These are phyloP conservation scores for Microplitis demolitor DNA, from an alignment of 1,140 invertebrate genomes.

Conservation along the genomic window DNA sequence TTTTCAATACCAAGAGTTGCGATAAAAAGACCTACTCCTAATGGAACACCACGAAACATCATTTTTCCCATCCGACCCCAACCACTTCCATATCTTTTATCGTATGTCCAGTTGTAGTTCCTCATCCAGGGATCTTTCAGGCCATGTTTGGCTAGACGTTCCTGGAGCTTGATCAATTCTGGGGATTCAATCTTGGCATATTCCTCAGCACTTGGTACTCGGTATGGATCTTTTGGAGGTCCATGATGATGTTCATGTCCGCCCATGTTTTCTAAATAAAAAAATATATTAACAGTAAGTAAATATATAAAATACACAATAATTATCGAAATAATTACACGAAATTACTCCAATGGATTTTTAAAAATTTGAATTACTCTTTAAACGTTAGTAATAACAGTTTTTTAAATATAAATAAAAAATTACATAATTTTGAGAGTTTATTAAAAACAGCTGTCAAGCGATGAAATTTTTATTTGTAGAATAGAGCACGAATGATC, in stretches of 20 bases:
- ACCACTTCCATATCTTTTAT: constrained; percentile 60
- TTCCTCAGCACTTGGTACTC: constrained; percentile 70
- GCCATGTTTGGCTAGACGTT: constrained; percentile 69
- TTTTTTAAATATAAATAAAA: too few species aligned
- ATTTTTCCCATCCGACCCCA: constrained; percentile 42
- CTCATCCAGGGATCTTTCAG: constrained; percentile 84
- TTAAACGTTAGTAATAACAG: too few species aligned
- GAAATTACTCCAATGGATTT: too few species aligned
- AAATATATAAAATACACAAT: not conserved
- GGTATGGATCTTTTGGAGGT: not conserved
- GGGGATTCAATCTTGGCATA: constrained; percentile 76
- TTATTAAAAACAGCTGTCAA: too few species aligned
- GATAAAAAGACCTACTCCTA: constrained; percentile 68
- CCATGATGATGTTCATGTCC: constrained; percentile 21
- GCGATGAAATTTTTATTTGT: too few species aligned
- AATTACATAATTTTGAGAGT: too few species aligned
- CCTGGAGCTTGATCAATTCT: constrained; percentile 66
- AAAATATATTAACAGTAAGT: not conserved
- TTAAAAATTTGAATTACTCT: too few species aligned
- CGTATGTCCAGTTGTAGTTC: constrained; percentile 81
- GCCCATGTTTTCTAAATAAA: constrained; percentile 2
- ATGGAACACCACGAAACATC: constrained; percentile 66
- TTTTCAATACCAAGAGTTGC: constrained; percentile 68
- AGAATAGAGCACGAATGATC: too few species aligned
- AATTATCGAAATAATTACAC: too few species aligned